phyloP scores from a whole-genome alignment of 1,140 invertebrate species.

The Campoletis sonorensis region DNA sequence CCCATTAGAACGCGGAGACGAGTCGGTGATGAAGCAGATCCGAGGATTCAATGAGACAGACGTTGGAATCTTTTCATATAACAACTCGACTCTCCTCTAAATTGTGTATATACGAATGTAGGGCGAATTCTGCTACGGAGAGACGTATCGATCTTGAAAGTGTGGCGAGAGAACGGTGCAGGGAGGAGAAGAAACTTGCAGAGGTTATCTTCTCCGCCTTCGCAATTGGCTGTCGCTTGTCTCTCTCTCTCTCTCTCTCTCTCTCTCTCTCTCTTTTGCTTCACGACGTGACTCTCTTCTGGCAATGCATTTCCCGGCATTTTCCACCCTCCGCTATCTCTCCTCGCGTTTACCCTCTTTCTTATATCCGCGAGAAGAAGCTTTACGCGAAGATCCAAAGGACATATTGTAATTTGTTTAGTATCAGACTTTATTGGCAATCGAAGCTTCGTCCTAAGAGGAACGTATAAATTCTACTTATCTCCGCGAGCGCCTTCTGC shows the following conservation, averaged over 20 bases:
- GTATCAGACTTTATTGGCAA: constrained; percentile 47
- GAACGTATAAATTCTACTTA: constrained; percentile 30
- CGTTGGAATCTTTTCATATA: not conserved
- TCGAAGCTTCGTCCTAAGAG: constrained; percentile 4
- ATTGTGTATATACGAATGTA: constrained; percentile 24
- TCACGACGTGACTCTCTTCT: not conserved
- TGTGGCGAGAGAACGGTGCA: not conserved
- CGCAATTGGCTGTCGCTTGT: constrained; percentile 30
- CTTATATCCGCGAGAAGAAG: not conserved
- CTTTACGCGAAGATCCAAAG: constrained; percentile 22
- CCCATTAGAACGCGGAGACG: not conserved
- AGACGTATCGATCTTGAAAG: constrained; percentile 47
- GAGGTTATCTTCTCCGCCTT: constrained; percentile 43
- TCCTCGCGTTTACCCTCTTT: not conserved
- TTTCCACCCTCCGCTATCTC: constrained; percentile 12
- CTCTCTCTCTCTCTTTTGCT: constrained; percentile 18
- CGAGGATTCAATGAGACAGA: not conserved
- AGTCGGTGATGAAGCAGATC: not conserved
- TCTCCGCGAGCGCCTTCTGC: not conserved
- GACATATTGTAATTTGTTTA: constrained; percentile 46
- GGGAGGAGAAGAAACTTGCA: constrained; percentile 18
- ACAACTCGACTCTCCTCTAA: not conserved
- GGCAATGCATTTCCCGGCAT: constrained; percentile 30
- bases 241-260: constrained; percentile 15
- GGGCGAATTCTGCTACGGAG: constrained; percentile 58